Conservation (phyloP, 2,113 vertebrate genomes). For the Trochalopteron elliotii region DNA sequence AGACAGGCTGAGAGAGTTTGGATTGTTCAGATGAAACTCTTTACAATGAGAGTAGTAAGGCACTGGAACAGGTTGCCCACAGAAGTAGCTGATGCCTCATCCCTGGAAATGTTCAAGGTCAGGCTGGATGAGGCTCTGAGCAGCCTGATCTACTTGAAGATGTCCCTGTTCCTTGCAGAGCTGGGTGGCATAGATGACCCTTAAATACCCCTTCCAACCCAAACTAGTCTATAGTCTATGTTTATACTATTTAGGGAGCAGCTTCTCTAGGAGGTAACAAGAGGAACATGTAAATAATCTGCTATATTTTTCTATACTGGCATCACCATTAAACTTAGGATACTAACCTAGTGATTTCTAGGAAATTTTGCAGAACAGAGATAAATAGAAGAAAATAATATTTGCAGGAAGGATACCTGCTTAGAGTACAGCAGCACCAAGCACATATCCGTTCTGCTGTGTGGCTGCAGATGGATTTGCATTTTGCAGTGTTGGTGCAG, state of each 20-base stretch:
- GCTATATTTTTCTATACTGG: neutral
- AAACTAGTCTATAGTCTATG: neutral
- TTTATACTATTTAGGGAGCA: neutral
- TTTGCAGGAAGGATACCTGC: neutral
- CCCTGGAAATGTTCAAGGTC: neutral
- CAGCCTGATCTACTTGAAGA: neutral
- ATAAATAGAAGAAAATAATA: neutral
- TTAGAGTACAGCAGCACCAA: neutral
- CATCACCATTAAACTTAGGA: neutral
- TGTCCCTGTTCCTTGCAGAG: neutral
- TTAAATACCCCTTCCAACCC: neutral
- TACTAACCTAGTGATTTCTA: neutral
- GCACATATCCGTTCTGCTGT: neutral
- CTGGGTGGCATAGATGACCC: neutral
- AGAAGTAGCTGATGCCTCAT: neutral
- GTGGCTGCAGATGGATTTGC: neutral
- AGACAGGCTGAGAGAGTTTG: neutral
- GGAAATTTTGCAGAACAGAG: neutral
- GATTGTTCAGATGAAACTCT: neutral
- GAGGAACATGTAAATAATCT: neutral
- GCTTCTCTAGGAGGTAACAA: neutral
- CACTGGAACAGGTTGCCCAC: neutral
- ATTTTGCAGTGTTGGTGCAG: neutral
- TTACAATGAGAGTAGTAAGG: neutral
- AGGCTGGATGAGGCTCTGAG: neutral